These are phyloP conservation scores for Scaptomyza cyrtandrae DNA, from an alignment of 2,888 invertebrate genomes.

Conservation along the genomic window DNA sequence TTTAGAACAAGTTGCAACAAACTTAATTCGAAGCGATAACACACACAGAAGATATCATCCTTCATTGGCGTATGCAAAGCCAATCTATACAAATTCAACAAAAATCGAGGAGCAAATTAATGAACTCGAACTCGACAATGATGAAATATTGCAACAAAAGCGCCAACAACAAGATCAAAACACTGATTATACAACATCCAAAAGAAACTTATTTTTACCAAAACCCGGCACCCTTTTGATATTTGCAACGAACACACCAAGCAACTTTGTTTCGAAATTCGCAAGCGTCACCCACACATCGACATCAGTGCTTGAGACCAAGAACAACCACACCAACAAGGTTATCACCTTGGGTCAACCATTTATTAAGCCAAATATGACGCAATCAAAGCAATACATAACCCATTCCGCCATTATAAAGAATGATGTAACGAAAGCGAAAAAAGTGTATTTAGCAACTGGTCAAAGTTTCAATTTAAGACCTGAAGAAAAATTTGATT, in stretches of 20 bases:
- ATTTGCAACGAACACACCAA: neutral
- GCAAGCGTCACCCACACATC: neutral
- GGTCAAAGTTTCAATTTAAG: conserved; percentile 49
- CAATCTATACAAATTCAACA: neutral
- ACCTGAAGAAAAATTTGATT: neutral
- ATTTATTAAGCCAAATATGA: conserved; percentile 18
- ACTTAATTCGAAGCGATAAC: neutral
- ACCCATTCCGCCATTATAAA: neutral
- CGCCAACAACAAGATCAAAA: conserved; percentile 50
- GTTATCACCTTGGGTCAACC: conserved; percentile 19
- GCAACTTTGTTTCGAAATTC: neutral
- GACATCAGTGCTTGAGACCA: neutral
- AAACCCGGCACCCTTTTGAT: neutral
- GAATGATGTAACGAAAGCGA: conserved; percentile 8
- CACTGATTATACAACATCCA: conserved; percentile 35
- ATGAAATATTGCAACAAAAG: neutral
- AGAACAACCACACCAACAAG: neutral
- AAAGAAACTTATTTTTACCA: conserved; percentile 3
- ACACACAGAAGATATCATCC: neutral
- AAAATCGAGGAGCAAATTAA: neutral
- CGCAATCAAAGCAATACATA: neutral
- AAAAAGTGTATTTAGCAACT: conserved; percentile 40
- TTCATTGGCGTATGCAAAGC: neutral
- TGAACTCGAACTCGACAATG: neutral
- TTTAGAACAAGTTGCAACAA: conserved; percentile 9